phyloP scores from a whole-genome alignment of 2,888 invertebrate species.

The Ceramica pisi region DNA sequence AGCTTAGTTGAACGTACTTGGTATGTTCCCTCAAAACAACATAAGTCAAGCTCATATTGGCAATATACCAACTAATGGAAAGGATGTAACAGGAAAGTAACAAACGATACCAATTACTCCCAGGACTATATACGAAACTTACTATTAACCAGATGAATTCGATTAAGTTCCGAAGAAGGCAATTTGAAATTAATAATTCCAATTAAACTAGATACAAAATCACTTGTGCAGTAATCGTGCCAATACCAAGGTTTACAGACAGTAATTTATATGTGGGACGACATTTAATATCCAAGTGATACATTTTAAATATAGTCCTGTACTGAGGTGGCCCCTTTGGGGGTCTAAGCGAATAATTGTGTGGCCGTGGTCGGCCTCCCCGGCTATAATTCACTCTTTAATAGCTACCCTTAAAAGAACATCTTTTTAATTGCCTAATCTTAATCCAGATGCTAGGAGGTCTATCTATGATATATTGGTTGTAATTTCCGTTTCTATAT shows the following conservation, averaged over 20 bases:
- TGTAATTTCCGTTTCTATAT: conserved; percentile 40
- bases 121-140: conserved; percentile 42
- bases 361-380: conserved; percentile 63
- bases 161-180: conserved; percentile 58
- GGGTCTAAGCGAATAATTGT: conserved; percentile 82
- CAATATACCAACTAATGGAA: conserved; percentile 26
- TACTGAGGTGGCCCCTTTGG: conserved; percentile 75
- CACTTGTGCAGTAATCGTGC: conserved; percentile 73
- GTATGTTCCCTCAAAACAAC: conserved; percentile 10
- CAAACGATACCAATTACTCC: conserved; percentile 44
- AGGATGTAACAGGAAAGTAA: conserved; percentile 29
- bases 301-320: conserved; percentile 78
- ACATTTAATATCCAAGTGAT: conserved; percentile 84
- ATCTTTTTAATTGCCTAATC: conserved; percentile 86
- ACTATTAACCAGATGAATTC: conserved; percentile 50
- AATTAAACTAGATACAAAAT: conserved; percentile 76
- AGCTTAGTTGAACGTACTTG: background rate
- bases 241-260: conserved; percentile 75
- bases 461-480: conserved; percentile 68
- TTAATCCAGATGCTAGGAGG: conserved; percentile 82
- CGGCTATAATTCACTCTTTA: conserved; percentile 82
- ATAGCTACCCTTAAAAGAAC: conserved; percentile 86
- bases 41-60: conserved; percentile 11
- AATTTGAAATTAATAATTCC: conserved; percentile 76
- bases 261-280: conserved; percentile 83